Conservation (phyloP, 2,888 invertebrate genomes). For the Cantharis rustica region DNA sequence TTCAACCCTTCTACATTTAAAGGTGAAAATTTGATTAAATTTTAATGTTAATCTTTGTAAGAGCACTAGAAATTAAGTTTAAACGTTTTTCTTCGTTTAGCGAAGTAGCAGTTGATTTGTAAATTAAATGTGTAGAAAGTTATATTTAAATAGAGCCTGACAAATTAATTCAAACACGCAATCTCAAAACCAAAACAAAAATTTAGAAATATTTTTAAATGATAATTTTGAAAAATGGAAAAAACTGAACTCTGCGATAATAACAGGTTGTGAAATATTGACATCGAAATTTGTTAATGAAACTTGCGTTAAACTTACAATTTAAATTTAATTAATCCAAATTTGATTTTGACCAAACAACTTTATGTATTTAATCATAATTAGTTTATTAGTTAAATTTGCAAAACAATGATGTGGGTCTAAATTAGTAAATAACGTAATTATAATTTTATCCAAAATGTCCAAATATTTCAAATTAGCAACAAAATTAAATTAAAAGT, state of each 20-base stretch:
- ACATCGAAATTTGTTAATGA: not conserved
- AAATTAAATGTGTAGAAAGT: not conserved
- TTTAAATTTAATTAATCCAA: not conserved
- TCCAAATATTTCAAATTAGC: not conserved
- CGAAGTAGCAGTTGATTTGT: not conserved
- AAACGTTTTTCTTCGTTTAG: not conserved
- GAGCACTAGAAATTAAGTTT: not conserved
- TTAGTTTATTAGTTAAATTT: not conserved
- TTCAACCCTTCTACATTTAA: not conserved
- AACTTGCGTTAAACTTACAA: not conserved
- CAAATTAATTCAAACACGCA: not conserved
- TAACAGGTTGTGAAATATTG: not conserved
- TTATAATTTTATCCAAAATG: not conserved
- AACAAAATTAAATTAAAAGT: not conserved
- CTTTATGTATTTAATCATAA: not conserved
- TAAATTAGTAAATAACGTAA: not conserved
- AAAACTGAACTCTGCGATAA: too few relatives aligned
- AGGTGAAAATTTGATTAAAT: not conserved
- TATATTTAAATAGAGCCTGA: not conserved
- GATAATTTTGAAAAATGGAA: not conserved
- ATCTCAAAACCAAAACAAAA: not conserved
- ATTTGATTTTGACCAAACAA: not conserved
- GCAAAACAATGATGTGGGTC: not conserved
- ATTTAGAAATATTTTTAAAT: not conserved
- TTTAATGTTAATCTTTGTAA: not conserved